Base-by-base conservation (phyloP, 2,797 vertebrate genomes). In the Natrix natrix region DNA sequence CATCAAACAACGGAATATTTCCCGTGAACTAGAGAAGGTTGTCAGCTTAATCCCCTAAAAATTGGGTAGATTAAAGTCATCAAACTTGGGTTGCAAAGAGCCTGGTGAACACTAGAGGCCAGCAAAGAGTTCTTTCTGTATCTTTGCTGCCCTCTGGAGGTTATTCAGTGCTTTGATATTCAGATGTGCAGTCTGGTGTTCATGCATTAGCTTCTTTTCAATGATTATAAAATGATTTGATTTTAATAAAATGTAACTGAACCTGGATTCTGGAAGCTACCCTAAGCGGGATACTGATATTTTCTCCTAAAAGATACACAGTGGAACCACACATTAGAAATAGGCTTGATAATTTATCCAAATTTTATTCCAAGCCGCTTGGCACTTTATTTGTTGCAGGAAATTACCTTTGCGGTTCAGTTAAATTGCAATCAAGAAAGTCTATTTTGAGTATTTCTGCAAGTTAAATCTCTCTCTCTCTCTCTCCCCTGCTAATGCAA, bases 401-500 rank as follows among this genome's bases (percentile, higher is more conserved):
- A 88, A 92, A 88, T 88, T 69, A 48, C 16, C 24, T 92, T 92
- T 92, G 4, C 56, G n/a, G n/a, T 37, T 88, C 86, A 88, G 4
- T 69, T 56, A 48, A 78, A 22, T 43, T 78, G 69, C 32, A 78
- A 43, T 78, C 69, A 37, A 1, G 32, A 78, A 78, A 43, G 32
- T 37, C 32, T 74, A 74, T 74, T 78, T 78, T 43, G 32, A 61
- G 14, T 86, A 20, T 91, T 61, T n/a, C 1, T 11, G 74, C 48
- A 89, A 52, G 26, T 52, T 66, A 78, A 43, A 14, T 69, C 28
- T 69, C n/a, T 66, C 5, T n/a, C 63, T 14, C 28, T n/a, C 11
- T 11, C 26, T 13, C 10, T 1, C 10, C 28, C 11, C 48, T 52
- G 4, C 48, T 87, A 87, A 87, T 87, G 13, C 26, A 87, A 8